Evolutionary conservation across 2,113 vertebrate species (phyloP).

Genomic region (Tor tambroides): DNA sequence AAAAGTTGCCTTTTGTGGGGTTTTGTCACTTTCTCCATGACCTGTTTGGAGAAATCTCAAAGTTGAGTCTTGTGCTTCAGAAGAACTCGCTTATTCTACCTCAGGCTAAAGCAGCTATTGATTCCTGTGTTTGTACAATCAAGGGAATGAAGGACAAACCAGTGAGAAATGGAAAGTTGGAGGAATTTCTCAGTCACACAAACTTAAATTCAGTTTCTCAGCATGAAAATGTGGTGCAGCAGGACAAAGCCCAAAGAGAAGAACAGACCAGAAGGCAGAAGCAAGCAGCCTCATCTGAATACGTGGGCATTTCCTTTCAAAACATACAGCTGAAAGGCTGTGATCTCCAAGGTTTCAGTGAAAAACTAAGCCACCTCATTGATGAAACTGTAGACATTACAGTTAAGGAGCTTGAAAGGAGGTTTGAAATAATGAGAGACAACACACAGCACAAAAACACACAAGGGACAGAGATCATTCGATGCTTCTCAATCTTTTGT

Average conservation of each 20-base stretch:
- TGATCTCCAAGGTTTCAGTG: background rate
- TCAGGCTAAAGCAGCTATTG: background rate
- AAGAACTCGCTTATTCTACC: too few relatives aligned
- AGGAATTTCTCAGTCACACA: background rate
- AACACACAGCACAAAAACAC: background rate
- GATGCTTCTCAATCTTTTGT: background rate
- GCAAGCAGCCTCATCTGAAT: background rate
- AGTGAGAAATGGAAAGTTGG: background rate
- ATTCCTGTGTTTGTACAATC: constrained; percentile 1
- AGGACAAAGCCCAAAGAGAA: constrained; percentile 14
- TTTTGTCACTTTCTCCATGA: background rate
- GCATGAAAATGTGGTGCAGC: background rate
- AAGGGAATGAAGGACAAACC: constrained; percentile 7
- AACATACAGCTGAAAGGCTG: background rate
- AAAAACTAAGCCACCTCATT: constrained; percentile 6
- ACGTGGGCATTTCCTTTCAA: background rate
- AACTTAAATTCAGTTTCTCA: constrained; percentile 3
- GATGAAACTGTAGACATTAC: background rate
- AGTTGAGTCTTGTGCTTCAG: too few relatives aligned
- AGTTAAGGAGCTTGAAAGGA: background rate
- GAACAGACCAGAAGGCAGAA: background rate
- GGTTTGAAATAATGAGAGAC: constrained; percentile 4
- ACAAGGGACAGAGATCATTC: background rate
- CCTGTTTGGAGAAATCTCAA: background rate
- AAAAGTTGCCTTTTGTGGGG: background rate